Conservation (phyloP, 2,113 vertebrate species). For the Semicossyphus pulcher region DNA sequence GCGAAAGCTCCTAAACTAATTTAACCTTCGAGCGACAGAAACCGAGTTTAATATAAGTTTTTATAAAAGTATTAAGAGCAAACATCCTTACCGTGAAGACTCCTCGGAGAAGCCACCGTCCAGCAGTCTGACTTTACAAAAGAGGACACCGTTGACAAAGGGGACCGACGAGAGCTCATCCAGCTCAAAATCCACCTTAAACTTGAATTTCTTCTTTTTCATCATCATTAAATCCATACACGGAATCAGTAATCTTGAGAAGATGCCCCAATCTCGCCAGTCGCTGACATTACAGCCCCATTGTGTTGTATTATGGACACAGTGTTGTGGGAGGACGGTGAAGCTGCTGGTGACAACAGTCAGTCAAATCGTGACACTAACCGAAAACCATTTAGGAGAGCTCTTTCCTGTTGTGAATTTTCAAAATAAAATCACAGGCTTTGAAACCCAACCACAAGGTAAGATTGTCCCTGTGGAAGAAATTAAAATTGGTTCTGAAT, state of each 20-base stretch:
- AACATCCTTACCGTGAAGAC: constrained; percentile 88
- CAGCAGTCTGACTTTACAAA: constrained; percentile 96
- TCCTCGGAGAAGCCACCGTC: constrained; percentile 95
- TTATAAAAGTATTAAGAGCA: background rate
- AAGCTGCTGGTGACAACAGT: constrained; percentile 38
- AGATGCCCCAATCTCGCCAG: constrained; percentile 24
- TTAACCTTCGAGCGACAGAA: background rate
- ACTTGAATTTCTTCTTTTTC: constrained; percentile 99
- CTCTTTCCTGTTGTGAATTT: background rate
- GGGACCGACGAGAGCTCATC: constrained; percentile 97
- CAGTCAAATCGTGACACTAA: background rate
- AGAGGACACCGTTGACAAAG: constrained; percentile 95
- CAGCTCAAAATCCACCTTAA: constrained; percentile 95
- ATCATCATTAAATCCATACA: constrained; percentile 92
- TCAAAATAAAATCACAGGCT: constrained; percentile 66
- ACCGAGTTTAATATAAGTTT: no score
- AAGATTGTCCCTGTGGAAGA: no score
- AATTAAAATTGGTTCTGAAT: no score
- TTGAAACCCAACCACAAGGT: no score
- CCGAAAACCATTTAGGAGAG: fast-evolving
- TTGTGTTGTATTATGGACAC: constrained; percentile 25
- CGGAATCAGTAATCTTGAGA: constrained; percentile 8
- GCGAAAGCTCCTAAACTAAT: background rate
- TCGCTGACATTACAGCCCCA: constrained; percentile 59
- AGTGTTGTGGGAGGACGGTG: constrained; percentile 46